phyloP scores from a whole-genome alignment of 2,888 invertebrate species.

The Sthenelais limicola region DNA sequence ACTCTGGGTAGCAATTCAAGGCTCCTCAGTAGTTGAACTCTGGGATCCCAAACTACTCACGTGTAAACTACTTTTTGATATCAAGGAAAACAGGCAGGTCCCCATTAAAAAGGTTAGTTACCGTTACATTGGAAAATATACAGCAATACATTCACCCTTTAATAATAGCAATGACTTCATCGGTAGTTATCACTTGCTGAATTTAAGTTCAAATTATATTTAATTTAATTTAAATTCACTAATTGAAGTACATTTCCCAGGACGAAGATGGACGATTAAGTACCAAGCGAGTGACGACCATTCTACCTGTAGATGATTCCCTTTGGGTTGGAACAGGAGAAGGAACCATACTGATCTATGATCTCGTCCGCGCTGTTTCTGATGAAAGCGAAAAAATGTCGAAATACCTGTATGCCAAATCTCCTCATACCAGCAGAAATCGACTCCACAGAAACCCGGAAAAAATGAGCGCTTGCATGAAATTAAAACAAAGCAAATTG shows the following conservation, averaged over 20 bases:
- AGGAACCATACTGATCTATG: conserved; percentile 61
- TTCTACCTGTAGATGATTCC: conserved; percentile 69
- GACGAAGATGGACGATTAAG: conserved; percentile 71
- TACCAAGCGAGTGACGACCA: conserved; percentile 70
- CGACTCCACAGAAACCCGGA: too few species aligned
- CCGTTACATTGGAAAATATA: not conserved
- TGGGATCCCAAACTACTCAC: conserved; percentile 73
- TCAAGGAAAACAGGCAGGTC: conserved; percentile 67
- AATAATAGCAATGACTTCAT: too few species aligned
- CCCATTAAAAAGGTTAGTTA: conserved; percentile 62
- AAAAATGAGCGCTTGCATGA: too few species aligned
- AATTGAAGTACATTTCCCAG: conserved; percentile 52
- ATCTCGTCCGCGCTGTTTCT: conserved; percentile 20
- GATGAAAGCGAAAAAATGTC: conserved; percentile 8
- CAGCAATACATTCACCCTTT: too few species aligned
- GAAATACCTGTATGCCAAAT: conserved; percentile 3
- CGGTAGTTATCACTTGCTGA: too few species aligned
- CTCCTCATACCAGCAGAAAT: not conserved
- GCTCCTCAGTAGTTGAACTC: conserved; percentile 74
- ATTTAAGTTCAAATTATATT: too few species aligned
- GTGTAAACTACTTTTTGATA: conserved; percentile 74
- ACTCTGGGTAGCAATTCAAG: conserved; percentile 74
- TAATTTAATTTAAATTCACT: not conserved
- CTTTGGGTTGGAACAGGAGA: conserved; percentile 75
- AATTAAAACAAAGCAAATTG: too few species aligned